These are phyloP conservation scores for Stichopus chloronotus DNA, from an alignment of 35 echinoderm and acorn worm species.

Conservation along the genomic window DNA sequence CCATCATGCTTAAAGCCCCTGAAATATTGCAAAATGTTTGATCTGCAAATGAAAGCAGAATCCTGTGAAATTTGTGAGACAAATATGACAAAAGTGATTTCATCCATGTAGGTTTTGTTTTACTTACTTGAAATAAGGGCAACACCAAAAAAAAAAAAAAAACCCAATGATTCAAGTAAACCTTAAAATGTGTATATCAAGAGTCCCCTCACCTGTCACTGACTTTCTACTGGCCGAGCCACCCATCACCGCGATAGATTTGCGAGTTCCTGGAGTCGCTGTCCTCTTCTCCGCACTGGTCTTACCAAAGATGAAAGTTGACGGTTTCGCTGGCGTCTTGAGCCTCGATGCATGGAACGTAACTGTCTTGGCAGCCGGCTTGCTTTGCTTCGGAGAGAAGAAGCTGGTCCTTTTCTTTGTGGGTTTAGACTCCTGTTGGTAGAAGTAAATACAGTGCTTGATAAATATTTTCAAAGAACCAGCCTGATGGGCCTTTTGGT, in stretches of 20 bases:
- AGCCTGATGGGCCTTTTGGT: not conserved
- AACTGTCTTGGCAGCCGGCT: constrained; percentile 34
- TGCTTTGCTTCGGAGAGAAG: constrained; percentile 57
- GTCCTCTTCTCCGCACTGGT: constrained; percentile 48
- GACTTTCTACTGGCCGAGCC: constrained; percentile 61
- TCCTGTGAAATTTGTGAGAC: no score
- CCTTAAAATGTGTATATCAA: no score
- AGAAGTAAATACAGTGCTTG: not conserved
- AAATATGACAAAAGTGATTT: no score
- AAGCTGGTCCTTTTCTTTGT: constrained; percentile 37
- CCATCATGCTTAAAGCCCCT: no score
- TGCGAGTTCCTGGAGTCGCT: constrained; percentile 60
- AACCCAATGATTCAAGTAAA: no score
- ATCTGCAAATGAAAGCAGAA: no score
- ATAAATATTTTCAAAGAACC: not conserved
- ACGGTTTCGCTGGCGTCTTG: constrained; percentile 68
- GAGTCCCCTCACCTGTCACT: not conserved
- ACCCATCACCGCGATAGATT: constrained; percentile 58
- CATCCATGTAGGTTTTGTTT: no score
- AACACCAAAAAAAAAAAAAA: no score
- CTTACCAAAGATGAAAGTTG: constrained; percentile 35
- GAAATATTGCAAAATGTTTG: no score
- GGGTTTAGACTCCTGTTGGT: constrained; percentile 5
- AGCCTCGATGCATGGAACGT: constrained; percentile 81
- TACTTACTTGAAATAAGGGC: no score